Evolutionary conservation across 1,140 invertebrate genomes (phyloP), one percentile per base, ranked within the genome.

Genomic region (Oryctes rhinoceros): DNA sequence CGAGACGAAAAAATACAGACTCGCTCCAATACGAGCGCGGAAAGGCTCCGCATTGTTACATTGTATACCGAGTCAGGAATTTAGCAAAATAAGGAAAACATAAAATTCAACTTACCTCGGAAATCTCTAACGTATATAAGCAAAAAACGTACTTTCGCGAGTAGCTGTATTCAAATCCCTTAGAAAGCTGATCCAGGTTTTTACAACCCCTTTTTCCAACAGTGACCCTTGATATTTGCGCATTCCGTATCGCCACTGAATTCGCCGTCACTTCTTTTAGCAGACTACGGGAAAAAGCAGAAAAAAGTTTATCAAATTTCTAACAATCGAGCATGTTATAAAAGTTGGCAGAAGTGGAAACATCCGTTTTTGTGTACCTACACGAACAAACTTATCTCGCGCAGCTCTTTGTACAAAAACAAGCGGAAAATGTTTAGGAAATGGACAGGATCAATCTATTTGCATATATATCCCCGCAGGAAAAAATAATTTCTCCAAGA

Each of bases 201-300:
- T 81, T 81, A 81, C 79, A 80, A 53, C 67, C 76, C 75, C 53
- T 81, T 81, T 81, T 81, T 80, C 65, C 65, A 35, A 80, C 79
- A 79, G 81, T 80, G 78, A 81, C 81, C 81, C 77, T 80, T 81
- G 76, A 81, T 79, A 81, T 81, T 81, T 81, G 81, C 81, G 79
- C 78, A 80, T 81, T 81, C 78, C 81, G 78, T 81, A 80, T 80
- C 78, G 77, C 75, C 74, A 62, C 75, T 80, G 79, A 81, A 76
- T 81, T 81, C 62, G 79, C 75, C 37, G 59, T 49, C 49, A 80
- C 78, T 71, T 71, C 65, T 13, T 71, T 71, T 37, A 11, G 20
- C 10, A 71, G 15, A 71, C 20, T 20, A 24, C 65, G 20, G 35
- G 24, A 71, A 71, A 71, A 71, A 71, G 37, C 65, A 71, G 65